These are phyloP conservation scores for Nomada flava DNA, from an alignment of 2,888 invertebrate genomes.

Conservation along the genomic window DNA sequence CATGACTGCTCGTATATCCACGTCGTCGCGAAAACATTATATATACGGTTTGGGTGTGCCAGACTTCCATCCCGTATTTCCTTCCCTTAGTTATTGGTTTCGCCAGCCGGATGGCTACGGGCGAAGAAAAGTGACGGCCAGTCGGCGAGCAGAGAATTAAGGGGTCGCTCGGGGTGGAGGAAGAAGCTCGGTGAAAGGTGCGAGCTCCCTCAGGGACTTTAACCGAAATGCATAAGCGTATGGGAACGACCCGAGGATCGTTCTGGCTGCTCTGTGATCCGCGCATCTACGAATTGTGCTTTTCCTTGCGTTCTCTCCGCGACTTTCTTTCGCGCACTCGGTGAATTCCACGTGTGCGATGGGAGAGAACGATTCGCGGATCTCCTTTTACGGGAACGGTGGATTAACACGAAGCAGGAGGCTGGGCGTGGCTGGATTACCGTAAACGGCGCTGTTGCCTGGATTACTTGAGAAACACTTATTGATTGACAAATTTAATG, in stretches of 20 bases:
- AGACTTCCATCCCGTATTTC: slow-evolving; percentile 64
- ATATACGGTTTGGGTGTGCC: slow-evolving; percentile 54
- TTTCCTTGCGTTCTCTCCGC: background rate
- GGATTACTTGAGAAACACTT: slow-evolving; percentile 26
- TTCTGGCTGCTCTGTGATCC: background rate
- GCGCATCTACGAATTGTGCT: slow-evolving; percentile 4
- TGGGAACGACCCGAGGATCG: slow-evolving; percentile 40
- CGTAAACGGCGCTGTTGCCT: slow-evolving; percentile 31
- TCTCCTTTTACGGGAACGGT: slow-evolving; percentile 8
- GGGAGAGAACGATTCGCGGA: background rate
- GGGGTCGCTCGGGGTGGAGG: slow-evolving; percentile 14
- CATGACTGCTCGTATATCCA: slow-evolving; percentile 37
- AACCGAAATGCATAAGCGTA: slow-evolving; percentile 72
- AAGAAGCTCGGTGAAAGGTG: slow-evolving; percentile 66
- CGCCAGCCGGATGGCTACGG: slow-evolving; percentile 67
- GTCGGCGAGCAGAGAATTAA: slow-evolving; percentile 54
- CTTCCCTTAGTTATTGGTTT: slow-evolving; percentile 82
- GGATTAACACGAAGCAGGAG: background rate
- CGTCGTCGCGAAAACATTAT: slow-evolving; percentile 64
- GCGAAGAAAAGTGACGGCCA: slow-evolving; percentile 71
- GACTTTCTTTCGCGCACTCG: background rate
- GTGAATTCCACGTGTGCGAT: background rate
- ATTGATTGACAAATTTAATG: no score
- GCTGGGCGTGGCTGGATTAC: slow-evolving; percentile 44
- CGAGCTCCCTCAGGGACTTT: slow-evolving; percentile 74